Base-by-base conservation (phyloP, 1,140 invertebrate genomes). In the Aphidius gifuensis region DNA sequence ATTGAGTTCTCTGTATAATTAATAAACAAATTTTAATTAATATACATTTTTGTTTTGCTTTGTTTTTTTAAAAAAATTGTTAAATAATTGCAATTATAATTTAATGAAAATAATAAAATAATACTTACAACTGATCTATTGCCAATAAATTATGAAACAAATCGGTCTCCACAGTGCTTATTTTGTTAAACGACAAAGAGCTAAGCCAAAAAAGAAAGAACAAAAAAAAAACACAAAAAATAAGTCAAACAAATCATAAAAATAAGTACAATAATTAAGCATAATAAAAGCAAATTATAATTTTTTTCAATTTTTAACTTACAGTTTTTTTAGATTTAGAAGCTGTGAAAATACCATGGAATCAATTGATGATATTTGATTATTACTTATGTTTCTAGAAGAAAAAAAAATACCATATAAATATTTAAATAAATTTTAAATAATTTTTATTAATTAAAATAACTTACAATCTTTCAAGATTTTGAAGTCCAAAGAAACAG, bases 371-470 rank as follows among this genome's bases (percentile, higher is more conserved):
- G 82, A 82, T 74, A 96, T 90, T 66, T 87, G 83, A 75, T 96
- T 96, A 71, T 86, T 85, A 69, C 88, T 90, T 54, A 94, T 81
- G 76, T 90, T 88, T 69, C 88, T 90, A 75, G 46, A 82, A 81
- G 68, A 61, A 60, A 63, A 59, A 66, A 49, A 59, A 48, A 59
- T 49, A 46, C 4, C 1, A 9, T 39, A 23, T 8, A 59, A 44
- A 9, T 43, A 5, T 56, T 23, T 32, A 6, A 16, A 56, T 7
- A 42, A 44, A 43, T 39, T 43, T 43, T 39, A 43, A 44, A 45
- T 54, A 39, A 7, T 23, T 8, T 54, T 46, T 47, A 16, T 48
- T 61, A 44, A 45, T 44, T 16, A 53, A 53, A 64, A 66, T 56
- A 4, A 43, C 76, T 72, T 86, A 86, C 63, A 91, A 74, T 64